Evolutionary conservation across 2,888 invertebrate genomes (phyloP), one percentile per base, ranked within the genome.

Genomic region (Anorthoa munda): DNA sequence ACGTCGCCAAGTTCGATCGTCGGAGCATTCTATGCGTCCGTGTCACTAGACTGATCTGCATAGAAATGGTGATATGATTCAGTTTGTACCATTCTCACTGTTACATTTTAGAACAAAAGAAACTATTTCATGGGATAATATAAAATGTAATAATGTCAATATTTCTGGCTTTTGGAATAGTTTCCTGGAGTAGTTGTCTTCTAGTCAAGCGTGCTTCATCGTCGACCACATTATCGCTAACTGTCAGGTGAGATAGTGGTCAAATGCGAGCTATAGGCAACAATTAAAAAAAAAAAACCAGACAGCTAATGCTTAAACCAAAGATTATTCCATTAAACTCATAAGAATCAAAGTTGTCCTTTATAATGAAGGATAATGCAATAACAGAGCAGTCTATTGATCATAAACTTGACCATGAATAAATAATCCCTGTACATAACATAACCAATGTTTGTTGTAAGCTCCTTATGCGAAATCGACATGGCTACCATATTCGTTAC

Each of bases 1-100:
- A 85, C 84, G 66, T 46, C 79, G 90, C 91, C 91, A 91, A 90
- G 84, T 88, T 81, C 70, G 84, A 83, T 79, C 79, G 82, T 80
- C 68, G 69, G 76, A 85, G 84, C 78, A 90, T 88, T 86, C 83
- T 82, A 79, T 85, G 83, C 86, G 85, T 85, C 83, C 81, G 88
- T 86, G 87, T 81, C 83, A 81, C 79, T 68, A 72, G 63, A 81
- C 79, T 86, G 84, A 61, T 75, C 84, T 84, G 89, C 87, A 90
- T 90, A 86, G 86, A 82, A 89, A 89, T 90, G 84, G 79, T 66
- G 67, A 77, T 79, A 82, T 82, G 78, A 82, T 68, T 85, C 78
- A 72, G 69, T 73, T 75, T 66, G 68, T 73, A 68, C 59, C 59
- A 72, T 79, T 77, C 75, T 67, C 23, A 61, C 66, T 67, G 51